A percentile compares a stretch with the other conserved stretches of the same genome.
Conservation (phyloP, 2,113 vertebrate species). For the Varanus salvator region DNA sequence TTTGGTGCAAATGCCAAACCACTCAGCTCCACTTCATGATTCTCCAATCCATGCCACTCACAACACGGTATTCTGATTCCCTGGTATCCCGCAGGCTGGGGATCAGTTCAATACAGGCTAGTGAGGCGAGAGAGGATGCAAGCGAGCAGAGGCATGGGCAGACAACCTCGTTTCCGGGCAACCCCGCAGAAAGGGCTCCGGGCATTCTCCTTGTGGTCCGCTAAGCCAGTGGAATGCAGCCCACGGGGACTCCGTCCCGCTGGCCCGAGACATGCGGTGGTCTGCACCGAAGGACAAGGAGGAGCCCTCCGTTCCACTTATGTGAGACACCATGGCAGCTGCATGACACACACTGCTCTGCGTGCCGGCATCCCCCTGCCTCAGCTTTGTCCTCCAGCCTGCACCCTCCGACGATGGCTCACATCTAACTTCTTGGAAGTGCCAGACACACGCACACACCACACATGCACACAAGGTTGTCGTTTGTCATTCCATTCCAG, state of each 20-base stretch:
- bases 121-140: neutral
- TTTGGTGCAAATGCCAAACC: neutral
- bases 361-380: fast-evolving
- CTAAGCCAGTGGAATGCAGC: neutral
- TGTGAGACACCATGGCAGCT: no score
- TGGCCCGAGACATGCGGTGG: no score
- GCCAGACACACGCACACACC: constrained; percentile 3
- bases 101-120: neutral
- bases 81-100: constrained; percentile 16
- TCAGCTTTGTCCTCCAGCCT: neutral
- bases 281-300: no score
- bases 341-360: no score
- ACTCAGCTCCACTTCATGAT: neutral
- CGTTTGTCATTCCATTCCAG: constrained; percentile 29
- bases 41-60: constrained; percentile 6
- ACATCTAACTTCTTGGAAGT: constrained; percentile 50
- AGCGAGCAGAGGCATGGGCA: neutral
- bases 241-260: neutral
- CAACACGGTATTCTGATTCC: constrained; percentile 8
- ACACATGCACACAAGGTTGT: no score
- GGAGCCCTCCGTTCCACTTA: no score
- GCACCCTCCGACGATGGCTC: constrained; percentile 35
- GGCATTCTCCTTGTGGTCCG: neutral
- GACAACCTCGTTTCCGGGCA: neutral
- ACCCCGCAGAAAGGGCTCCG: neutral